A percentile compares a stretch with the other conserved stretches of the same genome.
Conservation (phyloP, 2,797 vertebrate genomes). For the Tenualosa thibaudeaui region DNA sequence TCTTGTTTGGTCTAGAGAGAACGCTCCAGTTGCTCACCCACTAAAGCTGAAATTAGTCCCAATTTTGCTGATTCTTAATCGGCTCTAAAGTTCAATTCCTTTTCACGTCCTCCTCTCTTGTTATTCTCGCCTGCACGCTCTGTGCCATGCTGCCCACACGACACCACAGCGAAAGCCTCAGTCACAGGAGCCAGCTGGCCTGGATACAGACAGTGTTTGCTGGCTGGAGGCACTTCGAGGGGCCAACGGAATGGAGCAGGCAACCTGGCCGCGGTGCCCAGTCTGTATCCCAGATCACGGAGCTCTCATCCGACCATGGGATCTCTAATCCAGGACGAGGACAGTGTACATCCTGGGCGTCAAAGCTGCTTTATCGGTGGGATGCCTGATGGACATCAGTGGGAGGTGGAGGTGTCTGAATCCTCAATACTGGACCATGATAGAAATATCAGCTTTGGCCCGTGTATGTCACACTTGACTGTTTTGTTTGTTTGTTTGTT, state of each 20-base stretch:
- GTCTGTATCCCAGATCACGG: neutral
- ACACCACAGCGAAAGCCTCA: neutral
- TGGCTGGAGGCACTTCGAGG: neutral
- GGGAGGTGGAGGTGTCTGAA: neutral
- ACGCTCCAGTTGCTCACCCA: neutral
- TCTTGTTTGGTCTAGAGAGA: neutral
- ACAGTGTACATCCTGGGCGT: neutral
- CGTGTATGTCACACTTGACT: neutral
- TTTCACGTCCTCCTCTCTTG: neutral
- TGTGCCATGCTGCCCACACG: neutral
- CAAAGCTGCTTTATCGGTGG: constrained; percentile 28
- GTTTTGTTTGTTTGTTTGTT: neutral
- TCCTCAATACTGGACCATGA: neutral
- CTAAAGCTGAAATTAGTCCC: constrained; percentile 4
- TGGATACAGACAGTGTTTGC: neutral
- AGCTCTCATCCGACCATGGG: neutral
- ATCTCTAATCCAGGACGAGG: constrained; percentile 15
- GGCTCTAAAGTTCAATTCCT: neutral
- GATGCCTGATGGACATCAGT: neutral
- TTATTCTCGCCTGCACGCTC: neutral
- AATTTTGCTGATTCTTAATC: neutral
- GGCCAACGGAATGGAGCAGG: neutral
- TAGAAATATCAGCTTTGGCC: neutral
- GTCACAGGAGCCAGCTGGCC: constrained; percentile 9
- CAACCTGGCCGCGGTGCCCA: constrained; percentile 1